Percentiles rank a stretch among this genome's conserved stretches.
phyloP scores from a whole-genome alignment of 2,888 invertebrate species.

The Drosophila birchii region DNA sequence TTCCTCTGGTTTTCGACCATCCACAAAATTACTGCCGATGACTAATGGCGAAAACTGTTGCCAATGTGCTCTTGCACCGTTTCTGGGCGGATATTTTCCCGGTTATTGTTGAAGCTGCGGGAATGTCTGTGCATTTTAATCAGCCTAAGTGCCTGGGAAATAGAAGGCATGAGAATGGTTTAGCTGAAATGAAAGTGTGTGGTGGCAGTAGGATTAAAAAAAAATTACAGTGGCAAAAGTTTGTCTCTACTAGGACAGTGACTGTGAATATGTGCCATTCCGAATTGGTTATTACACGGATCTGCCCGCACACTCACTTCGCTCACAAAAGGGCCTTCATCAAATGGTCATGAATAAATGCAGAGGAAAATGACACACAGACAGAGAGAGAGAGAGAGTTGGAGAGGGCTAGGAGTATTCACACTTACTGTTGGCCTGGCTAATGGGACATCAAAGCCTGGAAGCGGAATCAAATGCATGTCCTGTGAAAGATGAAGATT shows the following conservation, averaged over 20 bases:
- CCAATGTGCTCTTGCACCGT: conserved; percentile 31
- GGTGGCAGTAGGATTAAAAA: conserved; percentile 63
- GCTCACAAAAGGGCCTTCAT: conserved; percentile 9
- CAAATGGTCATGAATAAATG: conserved; percentile 50
- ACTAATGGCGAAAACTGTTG: conserved; percentile 56
- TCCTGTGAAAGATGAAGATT: not conserved
- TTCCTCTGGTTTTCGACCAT: conserved; percentile 8
- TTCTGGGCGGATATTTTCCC: conserved; percentile 19
- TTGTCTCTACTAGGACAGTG: conserved; percentile 52
- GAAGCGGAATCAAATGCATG: not conserved
- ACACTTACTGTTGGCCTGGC: conserved; percentile 14
- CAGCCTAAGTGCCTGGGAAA: conserved; percentile 69
- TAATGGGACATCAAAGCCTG: conserved; percentile 19
- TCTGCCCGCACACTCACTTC: conserved; percentile 29
- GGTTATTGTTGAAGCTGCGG: conserved; percentile 49
- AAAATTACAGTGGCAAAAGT: conserved; percentile 59
- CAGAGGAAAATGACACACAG: conserved; percentile 8
- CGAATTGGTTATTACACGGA: conserved; percentile 73
- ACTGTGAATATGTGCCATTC: conserved; percentile 59
- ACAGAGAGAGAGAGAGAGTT: too few species aligned
- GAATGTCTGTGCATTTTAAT: conserved; percentile 70
- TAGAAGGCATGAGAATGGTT: conserved; percentile 22
- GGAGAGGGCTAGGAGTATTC: conserved; percentile 3
- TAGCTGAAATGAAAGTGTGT: conserved; percentile 14
- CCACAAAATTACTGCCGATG: conserved; percentile 48